phyloP scores from a whole-genome alignment of 2,113 vertebrate species.

The Clarias gariepinus region DNA sequence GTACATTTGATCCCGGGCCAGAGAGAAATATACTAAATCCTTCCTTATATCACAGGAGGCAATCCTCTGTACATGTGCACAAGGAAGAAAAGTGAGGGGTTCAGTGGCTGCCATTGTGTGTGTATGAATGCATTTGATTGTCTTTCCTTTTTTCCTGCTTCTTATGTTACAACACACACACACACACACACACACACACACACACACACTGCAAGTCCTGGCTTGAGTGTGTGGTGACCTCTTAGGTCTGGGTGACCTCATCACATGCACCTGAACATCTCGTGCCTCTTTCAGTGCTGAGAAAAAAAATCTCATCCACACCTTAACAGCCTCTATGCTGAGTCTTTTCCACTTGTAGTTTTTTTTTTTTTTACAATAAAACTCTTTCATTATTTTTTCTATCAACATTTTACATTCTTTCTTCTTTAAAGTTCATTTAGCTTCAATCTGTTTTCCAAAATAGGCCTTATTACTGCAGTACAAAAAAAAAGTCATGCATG shows the following conservation, averaged over 20 bases:
- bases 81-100: background rate
- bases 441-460: background rate
- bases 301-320: background rate
- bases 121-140: constrained; percentile 1
- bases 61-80: background rate
- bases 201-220: constrained; percentile 34
- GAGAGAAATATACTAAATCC: no score
- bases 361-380: background rate
- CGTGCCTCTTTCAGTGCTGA: constrained; percentile 30
- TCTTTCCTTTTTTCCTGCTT: background rate
- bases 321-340: background rate
- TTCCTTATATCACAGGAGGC: no score
- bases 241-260: constrained; percentile 57
- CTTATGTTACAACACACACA: constrained; percentile 27
- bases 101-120: background rate
- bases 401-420: background rate
- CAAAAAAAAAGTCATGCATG: background rate
- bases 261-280: constrained; percentile 62
- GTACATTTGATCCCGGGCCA: no score
- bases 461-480: background rate
- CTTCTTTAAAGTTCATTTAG: background rate
- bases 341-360: background rate
- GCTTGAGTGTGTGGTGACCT: constrained; percentile 49
- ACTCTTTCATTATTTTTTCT: background rate
- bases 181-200: background rate